Percentiles rank a stretch among this genome's conserved stretches.
phyloP scores from a whole-genome alignment of 2,113 vertebrate species.

The Dinomys branickii region DNA sequence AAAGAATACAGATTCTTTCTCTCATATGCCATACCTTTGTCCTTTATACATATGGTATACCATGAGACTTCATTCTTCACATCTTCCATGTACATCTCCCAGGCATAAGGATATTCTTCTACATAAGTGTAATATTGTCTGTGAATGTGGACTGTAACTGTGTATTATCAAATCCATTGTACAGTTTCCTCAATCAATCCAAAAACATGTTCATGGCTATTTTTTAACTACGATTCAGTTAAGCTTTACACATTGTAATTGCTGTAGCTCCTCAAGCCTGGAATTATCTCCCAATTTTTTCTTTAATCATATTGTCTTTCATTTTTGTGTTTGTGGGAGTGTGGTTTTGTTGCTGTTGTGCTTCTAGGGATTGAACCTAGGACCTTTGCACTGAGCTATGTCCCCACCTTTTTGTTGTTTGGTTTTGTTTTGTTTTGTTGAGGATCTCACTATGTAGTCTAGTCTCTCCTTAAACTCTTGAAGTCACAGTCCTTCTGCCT shows the following conservation, averaged over 20 bases:
- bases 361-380: background rate
- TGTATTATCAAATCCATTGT: background rate
- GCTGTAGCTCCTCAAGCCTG: background rate
- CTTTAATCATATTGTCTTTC: background rate
- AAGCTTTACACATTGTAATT: background rate
- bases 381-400: background rate
- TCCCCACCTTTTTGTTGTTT: background rate
- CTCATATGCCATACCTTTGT: background rate
- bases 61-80: background rate
- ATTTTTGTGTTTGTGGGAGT: background rate
- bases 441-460: background rate
- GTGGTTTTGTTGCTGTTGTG: too few species aligned
- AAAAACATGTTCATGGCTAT: background rate
- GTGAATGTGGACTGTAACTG: too few species aligned
- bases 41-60: background rate
- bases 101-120: background rate
- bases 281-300: background rate
- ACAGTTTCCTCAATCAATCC: background rate
- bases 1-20: background rate
- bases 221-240: background rate
- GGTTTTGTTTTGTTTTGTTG: background rate
- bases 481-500: background rate
- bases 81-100: background rate
- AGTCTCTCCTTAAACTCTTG: background rate
- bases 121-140: too few species aligned